A percentile compares a stretch with the other conserved stretches of the same genome.
Evolutionary conservation across 2,797 vertebrate genomes (phyloP).

Genomic region (Halcyon chelicuti): DNA sequence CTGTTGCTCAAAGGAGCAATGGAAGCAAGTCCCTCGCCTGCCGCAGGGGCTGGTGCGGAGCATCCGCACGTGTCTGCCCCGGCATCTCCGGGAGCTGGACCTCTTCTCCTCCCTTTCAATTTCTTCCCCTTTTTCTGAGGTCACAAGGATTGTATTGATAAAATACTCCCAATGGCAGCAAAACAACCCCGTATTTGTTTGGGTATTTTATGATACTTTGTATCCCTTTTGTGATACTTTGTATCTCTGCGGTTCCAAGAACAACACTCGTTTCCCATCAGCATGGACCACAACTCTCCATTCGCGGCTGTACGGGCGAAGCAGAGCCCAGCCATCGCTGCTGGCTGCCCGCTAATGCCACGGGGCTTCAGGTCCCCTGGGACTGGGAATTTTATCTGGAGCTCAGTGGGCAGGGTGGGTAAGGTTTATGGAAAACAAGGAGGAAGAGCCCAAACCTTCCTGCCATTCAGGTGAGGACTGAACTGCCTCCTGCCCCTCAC

Average conservation of each 20-base stretch:
- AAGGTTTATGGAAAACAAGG: not conserved
- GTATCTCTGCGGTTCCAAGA: not conserved
- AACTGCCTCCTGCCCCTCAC: not conserved
- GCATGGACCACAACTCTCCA: rapidly evolving
- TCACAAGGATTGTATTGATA: not conserved
- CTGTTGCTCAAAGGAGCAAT: not conserved
- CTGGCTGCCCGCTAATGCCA: not conserved
- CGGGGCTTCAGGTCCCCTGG: rapidly evolving
- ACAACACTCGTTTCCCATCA: not conserved
- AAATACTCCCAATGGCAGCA: rapidly evolving
- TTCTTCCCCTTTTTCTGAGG: not conserved
- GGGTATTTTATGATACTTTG: too few species aligned
- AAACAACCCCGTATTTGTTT: not conserved
- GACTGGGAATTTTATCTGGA: rapidly evolving
- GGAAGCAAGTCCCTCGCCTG: not conserved
- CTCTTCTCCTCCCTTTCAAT: rapidly evolving
- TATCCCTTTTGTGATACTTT: not conserved
- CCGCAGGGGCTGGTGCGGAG: not conserved
- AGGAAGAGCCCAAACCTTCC: not conserved
- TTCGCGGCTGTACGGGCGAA: not conserved
- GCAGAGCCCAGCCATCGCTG: not conserved
- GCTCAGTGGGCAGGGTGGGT: not conserved
- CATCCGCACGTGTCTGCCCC: rapidly evolving
- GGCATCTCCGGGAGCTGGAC: not conserved
- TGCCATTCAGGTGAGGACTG: rapidly evolving